phyloP scores from a whole-genome alignment of 2,797 vertebrate genomes.

The Calcarius lapponicus region DNA sequence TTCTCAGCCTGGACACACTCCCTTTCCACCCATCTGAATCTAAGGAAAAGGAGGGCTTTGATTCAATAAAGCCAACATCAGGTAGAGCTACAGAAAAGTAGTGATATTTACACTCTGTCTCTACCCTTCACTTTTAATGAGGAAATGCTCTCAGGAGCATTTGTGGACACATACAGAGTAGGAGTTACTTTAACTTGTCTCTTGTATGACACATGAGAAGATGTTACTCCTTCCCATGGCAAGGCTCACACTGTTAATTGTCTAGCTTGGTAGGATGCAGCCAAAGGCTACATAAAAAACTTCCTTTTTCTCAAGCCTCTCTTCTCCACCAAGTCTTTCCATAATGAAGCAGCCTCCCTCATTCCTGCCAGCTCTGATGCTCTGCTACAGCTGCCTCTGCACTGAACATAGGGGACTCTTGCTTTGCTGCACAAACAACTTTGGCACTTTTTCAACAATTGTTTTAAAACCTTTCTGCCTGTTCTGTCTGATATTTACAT shows the following conservation, averaged over 20 bases:
- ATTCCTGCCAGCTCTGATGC: not conserved
- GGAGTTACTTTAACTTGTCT: constrained; percentile 38
- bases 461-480: not conserved
- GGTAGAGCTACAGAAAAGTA: not conserved
- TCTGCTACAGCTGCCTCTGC: not conserved
- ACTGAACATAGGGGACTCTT: not conserved
- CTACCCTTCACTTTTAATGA: constrained; percentile 72
- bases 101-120: constrained; percentile 50
- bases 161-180: not conserved
- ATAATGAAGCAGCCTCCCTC: not conserved
- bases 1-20: not conserved
- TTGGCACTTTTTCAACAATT: not conserved
- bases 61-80: not conserved
- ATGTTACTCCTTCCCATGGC: not conserved
- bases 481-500: not conserved
- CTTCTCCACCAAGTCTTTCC: not conserved
- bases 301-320: not conserved
- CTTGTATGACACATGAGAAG: not conserved
- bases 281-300: not conserved
- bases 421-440: not conserved
- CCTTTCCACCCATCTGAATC: not conserved
- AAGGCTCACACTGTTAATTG: constrained; percentile 15
- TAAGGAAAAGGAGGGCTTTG: not conserved
- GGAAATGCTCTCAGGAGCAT: constrained; percentile 47
- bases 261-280: constrained; percentile 21